Evolutionary conservation across 2,113 vertebrate species (phyloP), one percentile per base, ranked within the genome.

Genomic region (Sturnira hondurensis): DNA sequence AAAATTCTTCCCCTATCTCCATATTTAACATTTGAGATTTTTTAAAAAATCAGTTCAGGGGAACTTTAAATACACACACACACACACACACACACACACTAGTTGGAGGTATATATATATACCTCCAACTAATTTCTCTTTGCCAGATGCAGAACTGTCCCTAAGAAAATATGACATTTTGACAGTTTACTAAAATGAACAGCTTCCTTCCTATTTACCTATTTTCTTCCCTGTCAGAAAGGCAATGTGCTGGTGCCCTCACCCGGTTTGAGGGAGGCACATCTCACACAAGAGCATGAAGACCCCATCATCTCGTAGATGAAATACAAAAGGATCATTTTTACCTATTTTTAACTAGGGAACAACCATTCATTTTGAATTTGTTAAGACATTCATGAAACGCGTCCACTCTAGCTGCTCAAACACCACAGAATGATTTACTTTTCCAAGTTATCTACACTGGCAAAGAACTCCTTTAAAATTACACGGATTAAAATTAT

Each of bases 291-390:
- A 0, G 0, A 0, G 98, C 96, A 33, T 98, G 98, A 86, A 5
- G 0, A 80, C 98, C 98, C 98, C 97, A 68, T 98, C 98, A 99
- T 99, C 98, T 98, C 0, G 0, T 0, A 4, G 0, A 70, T 77
- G 98, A 98, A 98, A 98, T 96, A 94, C 94, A 97, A 98, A 98
- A 98, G 98, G 98, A 99, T 98, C 98, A 0, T 38, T 22, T 70
- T 12, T 93, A 41, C 22, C 58, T 81, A 54, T 68, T 82, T 86
- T 56, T 71, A 84, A 68, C 33, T 61, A 89, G 0, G 68, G 61
- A 58, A 52, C 83, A 95, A 93, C 38, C 26, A 89, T 28, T 86
- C 85, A 63, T 86, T 95, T 85, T 68, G 45, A 86, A 77, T 56
- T 86, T 90, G 93, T 88, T 87, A 83, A 73, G 38, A 67, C 20